Percentiles rank a stretch among this genome's conserved stretches.
phyloP scores from a whole-genome alignment of 53 echinoderm and acorn worm genomes.

The Paelopatides confundens region DNA sequence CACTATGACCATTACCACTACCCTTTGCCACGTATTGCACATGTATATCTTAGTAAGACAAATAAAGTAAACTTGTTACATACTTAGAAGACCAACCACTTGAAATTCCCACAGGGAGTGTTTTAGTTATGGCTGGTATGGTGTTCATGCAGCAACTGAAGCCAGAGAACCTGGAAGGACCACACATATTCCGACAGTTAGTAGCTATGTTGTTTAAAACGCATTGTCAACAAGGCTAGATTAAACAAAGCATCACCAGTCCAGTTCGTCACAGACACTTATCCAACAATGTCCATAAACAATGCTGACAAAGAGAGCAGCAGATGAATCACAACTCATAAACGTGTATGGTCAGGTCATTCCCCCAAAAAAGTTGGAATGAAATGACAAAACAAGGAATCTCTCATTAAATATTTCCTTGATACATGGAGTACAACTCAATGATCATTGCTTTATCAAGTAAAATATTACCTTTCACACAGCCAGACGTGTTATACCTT shows the following conservation, averaged over 20 bases:
- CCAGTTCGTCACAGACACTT: conserved; percentile 71
- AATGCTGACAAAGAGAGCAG: conserved; percentile 56
- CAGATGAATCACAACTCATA: conserved; percentile 25
- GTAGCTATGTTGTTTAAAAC: conserved; percentile 29
- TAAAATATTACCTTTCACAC: neutral
- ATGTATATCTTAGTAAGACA: conserved; percentile 50
- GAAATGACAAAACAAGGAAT: conserved; percentile 58
- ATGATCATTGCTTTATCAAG: neutral
- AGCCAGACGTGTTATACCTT: neutral
- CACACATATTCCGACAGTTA: conserved; percentile 42
- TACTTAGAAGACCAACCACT: conserved; percentile 43
- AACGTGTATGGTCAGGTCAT: conserved; percentile 41
- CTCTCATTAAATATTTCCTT: conserved; percentile 58
- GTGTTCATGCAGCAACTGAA: conserved; percentile 63
- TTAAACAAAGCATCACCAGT: conserved; percentile 2
- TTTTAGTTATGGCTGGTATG: conserved; percentile 65
- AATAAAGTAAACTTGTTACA: conserved; percentile 59
- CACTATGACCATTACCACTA: conserved; percentile 58
- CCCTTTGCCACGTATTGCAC: conserved; percentile 20
- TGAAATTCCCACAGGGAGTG: conserved; percentile 25
- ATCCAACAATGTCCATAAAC: conserved; percentile 59
- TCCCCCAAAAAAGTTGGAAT: conserved; percentile 52
- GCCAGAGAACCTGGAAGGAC: conserved; percentile 20
- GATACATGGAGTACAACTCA: conserved; percentile 28
- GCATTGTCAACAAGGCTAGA: neutral